Percentiles rank a stretch among this genome's conserved stretches.
Evolutionary conservation across 2,888 invertebrate genomes (phyloP).

Genomic region (Dione vanillae): DNA sequence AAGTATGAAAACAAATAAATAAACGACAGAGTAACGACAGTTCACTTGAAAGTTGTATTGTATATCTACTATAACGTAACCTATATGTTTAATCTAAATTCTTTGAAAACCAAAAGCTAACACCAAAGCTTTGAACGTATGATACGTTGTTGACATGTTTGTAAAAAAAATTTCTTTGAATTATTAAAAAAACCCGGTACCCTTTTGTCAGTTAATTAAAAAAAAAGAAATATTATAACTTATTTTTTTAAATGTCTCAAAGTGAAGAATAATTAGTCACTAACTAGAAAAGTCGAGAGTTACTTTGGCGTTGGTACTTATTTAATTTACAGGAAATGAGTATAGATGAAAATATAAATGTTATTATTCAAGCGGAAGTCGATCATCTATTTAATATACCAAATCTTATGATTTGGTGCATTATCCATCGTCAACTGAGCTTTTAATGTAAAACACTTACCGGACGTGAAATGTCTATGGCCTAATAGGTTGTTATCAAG

Average conservation of each 20-base stretch:
- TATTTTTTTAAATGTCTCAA: too few relatives aligned
- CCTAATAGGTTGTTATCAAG: constrained; percentile 79
- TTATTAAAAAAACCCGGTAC: background rate
- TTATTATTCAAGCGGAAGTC: constrained; percentile 21
- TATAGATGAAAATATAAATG: background rate
- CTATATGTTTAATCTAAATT: constrained; percentile 6
- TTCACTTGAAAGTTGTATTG: background rate
- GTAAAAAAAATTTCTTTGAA: constrained; percentile 21
- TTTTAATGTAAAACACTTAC: constrained; percentile 75
- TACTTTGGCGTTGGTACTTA: too few relatives aligned
- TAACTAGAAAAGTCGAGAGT: background rate
- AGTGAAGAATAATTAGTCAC: background rate
- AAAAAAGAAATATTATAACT: too few relatives aligned
- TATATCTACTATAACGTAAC: background rate
- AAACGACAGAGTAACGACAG: background rate
- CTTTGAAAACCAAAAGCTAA: constrained; percentile 3
- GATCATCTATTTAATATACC: constrained; percentile 20
- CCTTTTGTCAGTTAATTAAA: background rate
- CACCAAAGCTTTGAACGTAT: background rate
- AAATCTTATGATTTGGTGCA: background rate
- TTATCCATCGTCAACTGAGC: constrained; percentile 47
- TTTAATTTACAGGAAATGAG: background rate
- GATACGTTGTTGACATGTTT: constrained; percentile 22
- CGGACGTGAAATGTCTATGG: constrained; percentile 73
- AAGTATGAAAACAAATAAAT: background rate